Evolutionary conservation across 2,797 vertebrate species (phyloP).

Genomic region (Melanogrammus aeglefinus): DNA sequence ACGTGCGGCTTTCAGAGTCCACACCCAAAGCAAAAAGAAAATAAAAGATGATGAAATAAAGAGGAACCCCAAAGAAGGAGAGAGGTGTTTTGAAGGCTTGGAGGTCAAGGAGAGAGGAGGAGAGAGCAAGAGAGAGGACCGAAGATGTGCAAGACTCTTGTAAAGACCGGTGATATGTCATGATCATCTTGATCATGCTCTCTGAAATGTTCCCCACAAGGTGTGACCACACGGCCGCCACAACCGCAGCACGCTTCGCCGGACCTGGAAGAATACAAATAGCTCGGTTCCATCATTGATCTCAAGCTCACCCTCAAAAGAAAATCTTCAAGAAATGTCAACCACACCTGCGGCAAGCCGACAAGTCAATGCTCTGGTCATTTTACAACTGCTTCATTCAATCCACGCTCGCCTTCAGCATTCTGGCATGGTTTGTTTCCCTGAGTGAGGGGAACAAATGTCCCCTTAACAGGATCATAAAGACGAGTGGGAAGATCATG

Average conservation of each 20-base stretch:
- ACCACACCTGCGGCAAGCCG: too few species aligned
- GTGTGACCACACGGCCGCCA: conserved; percentile 53
- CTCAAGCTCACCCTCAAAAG: too few species aligned
- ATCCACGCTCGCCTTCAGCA: too few species aligned
- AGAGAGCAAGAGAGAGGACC: conserved; percentile 39
- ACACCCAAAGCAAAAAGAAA: conserved; percentile 21
- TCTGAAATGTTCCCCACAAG: conserved; percentile 32
- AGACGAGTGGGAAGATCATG: too few species aligned
- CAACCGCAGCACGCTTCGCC: conserved; percentile 60
- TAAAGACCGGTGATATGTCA: conserved; percentile 36
- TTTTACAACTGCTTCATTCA: too few species aligned
- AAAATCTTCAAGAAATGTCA: too few species aligned
- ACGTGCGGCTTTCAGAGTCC: conserved; percentile 65
- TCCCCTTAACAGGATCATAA: too few species aligned
- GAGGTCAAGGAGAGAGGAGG: conserved; percentile 20
- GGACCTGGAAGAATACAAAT: conserved; percentile 32
- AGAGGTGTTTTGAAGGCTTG: conserved; percentile 35
- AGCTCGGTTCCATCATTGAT: too few species aligned
- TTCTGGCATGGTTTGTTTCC: too few species aligned
- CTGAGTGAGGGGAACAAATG: too few species aligned
- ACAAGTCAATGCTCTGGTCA: too few species aligned
- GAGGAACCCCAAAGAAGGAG: conserved; percentile 25
- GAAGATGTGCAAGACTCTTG: conserved; percentile 38
- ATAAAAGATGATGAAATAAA: neutral
- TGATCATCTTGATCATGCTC: conserved; percentile 18